Evolutionary conservation across 2,113 vertebrate genomes (phyloP).

Genomic region (Microcebus murinus): DNA sequence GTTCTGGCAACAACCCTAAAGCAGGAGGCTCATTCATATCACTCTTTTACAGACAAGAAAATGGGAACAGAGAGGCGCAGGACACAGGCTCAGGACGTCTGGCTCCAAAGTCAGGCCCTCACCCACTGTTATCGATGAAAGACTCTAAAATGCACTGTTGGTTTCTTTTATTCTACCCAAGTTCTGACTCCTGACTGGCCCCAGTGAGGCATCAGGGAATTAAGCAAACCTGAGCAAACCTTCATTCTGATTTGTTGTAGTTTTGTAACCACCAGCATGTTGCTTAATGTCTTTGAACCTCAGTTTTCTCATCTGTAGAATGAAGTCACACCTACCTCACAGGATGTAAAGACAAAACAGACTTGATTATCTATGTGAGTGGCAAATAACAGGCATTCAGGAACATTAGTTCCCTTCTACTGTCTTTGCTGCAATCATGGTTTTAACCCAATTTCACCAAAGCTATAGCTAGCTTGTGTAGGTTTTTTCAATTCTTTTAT

Average conservation of each 20-base stretch:
- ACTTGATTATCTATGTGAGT: not conserved
- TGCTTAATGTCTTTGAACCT: not conserved
- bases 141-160: not conserved
- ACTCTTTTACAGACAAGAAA: not conserved
- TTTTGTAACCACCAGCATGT: not conserved
- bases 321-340: not conserved
- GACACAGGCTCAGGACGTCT: not conserved
- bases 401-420: not conserved
- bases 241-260: not conserved
- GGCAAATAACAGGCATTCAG: not conserved
- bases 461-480: not conserved
- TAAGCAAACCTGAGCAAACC: not conserved
- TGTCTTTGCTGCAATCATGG: not conserved
- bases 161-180: not conserved
- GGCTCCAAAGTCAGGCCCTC: not conserved
- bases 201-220: not conserved
- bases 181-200: not conserved
- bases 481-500: not conserved
- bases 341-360: not conserved
- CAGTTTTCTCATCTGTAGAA: conserved; percentile 10
- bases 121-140: not conserved
- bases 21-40: not conserved
- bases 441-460: not conserved
- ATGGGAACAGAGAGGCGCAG: not conserved
- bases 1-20: not conserved